phyloP scores from a whole-genome alignment of 2,113 vertebrate species.

The Rhabdomys dilectus region DNA sequence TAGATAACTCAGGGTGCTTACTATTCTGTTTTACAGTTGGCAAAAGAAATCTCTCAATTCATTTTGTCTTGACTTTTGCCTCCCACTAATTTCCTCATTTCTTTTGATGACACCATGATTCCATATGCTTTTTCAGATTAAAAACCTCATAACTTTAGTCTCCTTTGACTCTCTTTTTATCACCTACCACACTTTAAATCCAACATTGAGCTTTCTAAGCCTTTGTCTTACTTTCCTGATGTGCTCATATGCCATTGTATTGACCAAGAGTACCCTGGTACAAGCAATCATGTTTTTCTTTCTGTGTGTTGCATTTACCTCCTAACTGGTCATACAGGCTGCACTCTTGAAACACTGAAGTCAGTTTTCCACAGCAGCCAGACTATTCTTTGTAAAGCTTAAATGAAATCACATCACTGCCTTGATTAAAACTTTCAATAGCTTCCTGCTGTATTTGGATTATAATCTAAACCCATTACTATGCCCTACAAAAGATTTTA shows the following conservation, averaged over 20 bases:
- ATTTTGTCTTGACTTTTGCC: not conserved
- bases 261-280: not conserved
- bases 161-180: not conserved
- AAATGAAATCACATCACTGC: slow-evolving; percentile 26
- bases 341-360: not conserved
- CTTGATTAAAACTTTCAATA: slow-evolving; percentile 9
- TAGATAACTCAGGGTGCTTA: not conserved
- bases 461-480: slow-evolving; percentile 19
- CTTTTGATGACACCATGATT: not conserved
- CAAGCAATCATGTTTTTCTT: not conserved
- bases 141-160: not conserved
- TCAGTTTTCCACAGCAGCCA: not conserved
- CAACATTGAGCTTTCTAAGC: not conserved
- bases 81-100: slow-evolving; percentile 1
- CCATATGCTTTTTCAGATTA: not conserved
- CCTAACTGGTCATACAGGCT: not conserved
- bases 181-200: not conserved
- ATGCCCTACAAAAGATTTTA: not conserved
- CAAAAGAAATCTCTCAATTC: slow-evolving; percentile 12
- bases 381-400: not conserved
- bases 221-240: not conserved
- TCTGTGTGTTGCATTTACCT: not conserved
- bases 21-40: not conserved
- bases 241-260: not conserved
- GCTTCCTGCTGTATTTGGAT: not conserved